Base-by-base conservation (phyloP, 2,113 vertebrate species). In the Eubucco bourcierii region DNA sequence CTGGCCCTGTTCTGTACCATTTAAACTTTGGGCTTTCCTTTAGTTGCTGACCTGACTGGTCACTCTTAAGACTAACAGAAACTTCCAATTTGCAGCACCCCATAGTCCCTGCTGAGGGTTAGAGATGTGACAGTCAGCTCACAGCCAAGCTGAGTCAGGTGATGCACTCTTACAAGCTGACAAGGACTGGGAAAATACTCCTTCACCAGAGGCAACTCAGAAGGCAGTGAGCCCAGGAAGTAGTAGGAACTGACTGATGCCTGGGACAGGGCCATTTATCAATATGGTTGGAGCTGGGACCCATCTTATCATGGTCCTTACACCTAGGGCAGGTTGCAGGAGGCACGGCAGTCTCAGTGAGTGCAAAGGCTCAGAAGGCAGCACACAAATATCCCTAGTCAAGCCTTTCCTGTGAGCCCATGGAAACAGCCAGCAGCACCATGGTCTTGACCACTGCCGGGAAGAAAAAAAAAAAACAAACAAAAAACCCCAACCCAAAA, bases 311-410 rank as follows among this genome's bases (percentile, higher is more conserved):
- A 8, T 2, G 7, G 4, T 15, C 7, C 25, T 21, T 52, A 19
- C 8, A 19, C 50, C 5, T 5, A 8, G 1, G 28, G 44, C 53
- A 59, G 47, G 34, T 76, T 67, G 1, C 13, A 17, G 66, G 28
- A 56, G 33, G 29, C 33, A 33, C 0, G 1, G 59, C 47, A 77
- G 41, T 18, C n/a, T 15, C n/a, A 17, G 47, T 0, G 0, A n/a
- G 12, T 1, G 1, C 53, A 34, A 60, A 33, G 28, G 23, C 53
- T 73, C 61, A 34, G 55, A 33, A 47, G 20, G 39, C 25, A 34
- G 55, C 37, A 29, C 28, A 34, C n/a, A 47, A 55, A 61, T 8
- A 7, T 28, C 37, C 55, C 13, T 56, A 33, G 37, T 20, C 27
- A n/a, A n/a, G 27, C 27, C 13, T 31, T 24, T 64, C 44, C 46